These are phyloP conservation scores for Thymelicus lineola DNA, from an alignment of 2,888 invertebrate genomes.

Conservation along the genomic window DNA sequence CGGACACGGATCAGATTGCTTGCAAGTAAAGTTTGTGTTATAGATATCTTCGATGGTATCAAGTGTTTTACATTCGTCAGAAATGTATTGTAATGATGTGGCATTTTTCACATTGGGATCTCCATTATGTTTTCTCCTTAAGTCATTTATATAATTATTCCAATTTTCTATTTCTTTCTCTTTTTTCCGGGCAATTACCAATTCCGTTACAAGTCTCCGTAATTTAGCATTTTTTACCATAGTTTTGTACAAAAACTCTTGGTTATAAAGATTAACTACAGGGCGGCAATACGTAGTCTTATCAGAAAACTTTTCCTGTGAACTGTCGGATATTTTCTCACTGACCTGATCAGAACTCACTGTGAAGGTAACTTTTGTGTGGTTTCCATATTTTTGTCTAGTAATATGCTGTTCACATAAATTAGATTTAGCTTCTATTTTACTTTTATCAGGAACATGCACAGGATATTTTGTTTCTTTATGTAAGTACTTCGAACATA, in stretches of 20 bases:
- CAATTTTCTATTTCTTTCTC: conserved; percentile 62
- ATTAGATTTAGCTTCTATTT: background rate
- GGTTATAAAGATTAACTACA: conserved; percentile 50
- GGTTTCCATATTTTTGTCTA: background rate
- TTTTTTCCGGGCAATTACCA: conserved; percentile 56
- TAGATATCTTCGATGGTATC: conserved; percentile 52
- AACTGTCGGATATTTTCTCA: background rate
- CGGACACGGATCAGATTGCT: conserved; percentile 48
- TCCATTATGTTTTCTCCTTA: conserved; percentile 59
- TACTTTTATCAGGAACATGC: background rate
- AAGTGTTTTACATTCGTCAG: conserved; percentile 20
- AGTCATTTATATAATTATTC: conserved; percentile 68
- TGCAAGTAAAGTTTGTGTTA: conserved; percentile 45
- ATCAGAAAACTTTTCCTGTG: conserved; percentile 47
- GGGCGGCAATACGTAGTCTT: conserved; percentile 64
- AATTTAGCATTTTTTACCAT: conserved; percentile 60
- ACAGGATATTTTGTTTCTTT: background rate
- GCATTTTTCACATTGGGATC: conserved; percentile 26
- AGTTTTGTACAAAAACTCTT: conserved; percentile 57
- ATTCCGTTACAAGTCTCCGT: conserved; percentile 55
- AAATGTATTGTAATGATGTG: conserved; percentile 16
- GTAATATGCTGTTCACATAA: background rate
- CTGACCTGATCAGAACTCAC: background rate
- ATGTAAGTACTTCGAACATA: conserved; percentile 5
- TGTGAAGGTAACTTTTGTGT: background rate